Percentiles rank a stretch among this genome's conserved stretches.
These are phyloP conservation scores for Melikaiella ostensackeni DNA, from an alignment of 2,888 invertebrate species.

Conservation along the genomic window DNA sequence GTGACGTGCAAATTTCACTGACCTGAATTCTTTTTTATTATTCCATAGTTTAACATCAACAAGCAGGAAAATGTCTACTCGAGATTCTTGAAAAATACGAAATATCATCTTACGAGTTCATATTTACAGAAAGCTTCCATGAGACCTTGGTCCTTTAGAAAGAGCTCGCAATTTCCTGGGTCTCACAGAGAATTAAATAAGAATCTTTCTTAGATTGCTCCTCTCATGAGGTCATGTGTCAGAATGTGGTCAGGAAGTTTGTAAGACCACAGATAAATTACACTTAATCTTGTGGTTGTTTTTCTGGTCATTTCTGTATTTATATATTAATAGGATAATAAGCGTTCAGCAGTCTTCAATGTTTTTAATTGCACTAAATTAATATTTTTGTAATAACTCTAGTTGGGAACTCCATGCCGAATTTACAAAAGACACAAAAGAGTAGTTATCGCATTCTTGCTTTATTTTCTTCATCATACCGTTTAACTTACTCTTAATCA, in stretches of 20 bases:
- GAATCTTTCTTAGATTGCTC: not conserved
- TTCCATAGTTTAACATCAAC: not conserved
- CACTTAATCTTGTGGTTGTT: not conserved
- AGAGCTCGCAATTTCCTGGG: not conserved
- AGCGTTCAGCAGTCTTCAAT: not conserved
- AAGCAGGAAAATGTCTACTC: not conserved
- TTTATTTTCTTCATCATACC: too few species aligned
- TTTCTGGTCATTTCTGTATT: not conserved
- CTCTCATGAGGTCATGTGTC: not conserved
- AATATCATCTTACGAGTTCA: not conserved
- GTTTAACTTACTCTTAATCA: too few species aligned
- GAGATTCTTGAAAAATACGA: too few species aligned
- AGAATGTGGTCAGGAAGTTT: not conserved
- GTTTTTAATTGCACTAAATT: not conserved
- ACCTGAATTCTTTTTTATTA: not conserved
- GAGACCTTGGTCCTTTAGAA: not conserved
- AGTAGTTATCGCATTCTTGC: too few species aligned
- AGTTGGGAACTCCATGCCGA: too few species aligned
- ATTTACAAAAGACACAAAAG: too few species aligned
- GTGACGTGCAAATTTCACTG: not conserved
- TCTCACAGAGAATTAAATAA: not conserved
- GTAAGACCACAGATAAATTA: slow-evolving; percentile 5
- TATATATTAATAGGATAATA: not conserved
- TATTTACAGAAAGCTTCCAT: not conserved
- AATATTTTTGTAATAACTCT: not conserved